Percentiles rank a stretch among this genome's conserved stretches.
phyloP scores from a whole-genome alignment of 2,888 invertebrate species.

The Beris morrisii region DNA sequence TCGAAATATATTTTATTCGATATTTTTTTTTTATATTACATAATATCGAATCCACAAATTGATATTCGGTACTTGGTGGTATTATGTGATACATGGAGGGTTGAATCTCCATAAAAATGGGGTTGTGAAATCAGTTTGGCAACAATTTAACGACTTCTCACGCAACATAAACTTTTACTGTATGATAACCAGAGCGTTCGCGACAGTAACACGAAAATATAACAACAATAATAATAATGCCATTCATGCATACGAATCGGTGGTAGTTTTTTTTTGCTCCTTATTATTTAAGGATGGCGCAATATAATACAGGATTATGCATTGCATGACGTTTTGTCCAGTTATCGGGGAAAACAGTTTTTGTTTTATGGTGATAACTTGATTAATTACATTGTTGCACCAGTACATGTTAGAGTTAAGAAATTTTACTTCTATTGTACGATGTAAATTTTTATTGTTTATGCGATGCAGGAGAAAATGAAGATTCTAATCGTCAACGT shows the following conservation, averaged over 20 bases:
- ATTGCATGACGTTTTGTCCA: constrained; percentile 24
- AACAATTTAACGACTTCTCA: constrained; percentile 33
- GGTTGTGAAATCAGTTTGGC: constrained; percentile 27
- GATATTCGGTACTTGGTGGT: constrained; percentile 22
- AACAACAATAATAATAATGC: constrained; percentile 9
- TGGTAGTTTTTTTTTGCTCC: neutral
- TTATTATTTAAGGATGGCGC: constrained; percentile 8
- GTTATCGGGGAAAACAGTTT: constrained; percentile 11
- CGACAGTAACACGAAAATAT: too few species aligned
- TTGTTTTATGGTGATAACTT: constrained; percentile 23
- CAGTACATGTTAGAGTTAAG: too few species aligned
- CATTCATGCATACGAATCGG: constrained; percentile 17
- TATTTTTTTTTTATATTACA: too few species aligned
- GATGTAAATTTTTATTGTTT: too few species aligned
- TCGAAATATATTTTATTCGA: neutral
- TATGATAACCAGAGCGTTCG: neutral
- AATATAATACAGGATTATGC: neutral
- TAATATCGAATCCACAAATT: constrained; percentile 13
- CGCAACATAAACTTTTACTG: constrained; percentile 33
- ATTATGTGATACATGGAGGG: too few species aligned
- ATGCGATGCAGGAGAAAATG: too few species aligned
- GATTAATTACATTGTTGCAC: constrained; percentile 1
- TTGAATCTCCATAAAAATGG: constrained; percentile 24
- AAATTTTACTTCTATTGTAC: too few species aligned
- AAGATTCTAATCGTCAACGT: too few species aligned